phyloP scores from a whole-genome alignment of 2,113 vertebrate species.

The Ailuropoda melanoleuca region DNA sequence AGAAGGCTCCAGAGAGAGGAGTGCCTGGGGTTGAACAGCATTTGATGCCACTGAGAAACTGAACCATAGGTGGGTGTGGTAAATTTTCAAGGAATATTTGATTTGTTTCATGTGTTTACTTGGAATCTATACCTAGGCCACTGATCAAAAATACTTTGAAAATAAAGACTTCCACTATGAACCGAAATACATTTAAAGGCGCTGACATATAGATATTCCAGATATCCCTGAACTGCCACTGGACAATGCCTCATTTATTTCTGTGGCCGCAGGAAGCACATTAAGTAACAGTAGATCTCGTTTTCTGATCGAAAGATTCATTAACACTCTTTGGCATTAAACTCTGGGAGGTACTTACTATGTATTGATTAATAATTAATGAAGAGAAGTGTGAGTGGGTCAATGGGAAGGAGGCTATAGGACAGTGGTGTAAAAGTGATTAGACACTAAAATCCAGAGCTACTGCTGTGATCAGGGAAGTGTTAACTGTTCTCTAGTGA shows the following conservation, averaged over 20 bases:
- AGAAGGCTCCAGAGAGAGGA: background rate
- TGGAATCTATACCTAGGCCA: background rate
- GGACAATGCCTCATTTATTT: background rate
- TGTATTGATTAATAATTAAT: conserved; percentile 45
- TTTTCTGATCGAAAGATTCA: conserved; percentile 32
- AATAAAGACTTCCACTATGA: background rate
- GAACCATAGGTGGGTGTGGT: background rate
- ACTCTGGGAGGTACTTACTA: background rate
- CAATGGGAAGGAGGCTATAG: background rate
- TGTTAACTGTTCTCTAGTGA: background rate
- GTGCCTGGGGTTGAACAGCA: background rate
- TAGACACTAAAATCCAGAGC: background rate
- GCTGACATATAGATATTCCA: background rate
- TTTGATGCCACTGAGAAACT: background rate
- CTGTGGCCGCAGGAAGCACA: background rate
- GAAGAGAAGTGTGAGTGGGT: background rate
- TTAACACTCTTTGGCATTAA: background rate
- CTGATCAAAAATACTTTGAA: background rate
- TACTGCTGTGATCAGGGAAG: background rate
- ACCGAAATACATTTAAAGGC: background rate
- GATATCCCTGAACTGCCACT: accelerated
- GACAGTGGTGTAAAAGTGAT: background rate
- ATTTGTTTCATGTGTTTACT: background rate
- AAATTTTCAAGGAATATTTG: background rate
- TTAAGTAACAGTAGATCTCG: background rate